Evolutionary conservation across 2,888 invertebrate genomes (phyloP), one percentile per base, ranked within the genome.

Genomic region (Drosophila diplacantha): DNA sequence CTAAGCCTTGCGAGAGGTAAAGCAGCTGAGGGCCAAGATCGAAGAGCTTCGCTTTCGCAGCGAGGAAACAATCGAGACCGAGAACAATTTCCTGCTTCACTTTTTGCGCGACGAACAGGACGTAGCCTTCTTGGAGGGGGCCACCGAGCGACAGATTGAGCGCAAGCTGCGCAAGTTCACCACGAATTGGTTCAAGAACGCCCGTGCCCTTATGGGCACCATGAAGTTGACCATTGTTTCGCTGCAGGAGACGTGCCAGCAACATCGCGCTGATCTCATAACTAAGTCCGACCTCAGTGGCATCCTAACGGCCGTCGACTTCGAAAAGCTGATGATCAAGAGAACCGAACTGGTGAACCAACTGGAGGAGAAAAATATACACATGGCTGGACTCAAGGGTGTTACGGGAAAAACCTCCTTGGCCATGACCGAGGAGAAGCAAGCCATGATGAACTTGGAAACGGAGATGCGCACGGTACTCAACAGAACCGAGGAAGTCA

Each of bases 311-410:
- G 89, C 90, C 0, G 89, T 91, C 5, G 92, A 92, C 78, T 91
- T 91, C 71, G 90, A 92, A 60, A 90, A 91, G 74, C 69, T 92
- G 50, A 87, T 88, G 46, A 91, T 91, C 39, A 90, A 91, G 73
- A 90, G 91, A 68, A 83, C 89, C 20, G 89, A 90, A 66, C 86
- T 90, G 39, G 74, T 87, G 11, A 86, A 87, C 63, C 86, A 88
- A 43, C 88, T 91, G 32, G 90, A 91, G 38, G 89, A 90, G 47
- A 91, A 90, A 71, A 90, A 89, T 69, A 72, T 69, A 0, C 88
- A 90, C 71, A 84, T 91, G 69, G 71, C 90, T 0, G 90, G 90
- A n/a, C 73, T 91, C 47, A 92, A 91, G 72, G 88, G 85, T 61
- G 88, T 90, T 37, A 89, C 89, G 2, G 91, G 90, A 56, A 86